Conservation (phyloP, 2,113 vertebrate genomes). For the Mormoops blainvillei region DNA sequence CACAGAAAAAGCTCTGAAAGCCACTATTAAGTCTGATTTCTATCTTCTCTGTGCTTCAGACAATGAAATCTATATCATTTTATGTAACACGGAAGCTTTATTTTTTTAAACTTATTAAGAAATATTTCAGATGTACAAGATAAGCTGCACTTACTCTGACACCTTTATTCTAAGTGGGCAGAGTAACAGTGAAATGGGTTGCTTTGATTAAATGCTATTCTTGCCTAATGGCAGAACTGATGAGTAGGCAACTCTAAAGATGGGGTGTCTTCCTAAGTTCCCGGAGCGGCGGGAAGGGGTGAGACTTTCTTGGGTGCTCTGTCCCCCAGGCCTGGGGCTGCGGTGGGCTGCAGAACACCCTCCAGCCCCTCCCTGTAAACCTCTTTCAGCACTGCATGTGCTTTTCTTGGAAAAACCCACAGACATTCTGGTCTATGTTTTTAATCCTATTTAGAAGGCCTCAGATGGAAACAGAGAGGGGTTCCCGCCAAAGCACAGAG, state of each 20-base stretch:
- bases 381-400: background rate
- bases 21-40: background rate
- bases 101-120: background rate
- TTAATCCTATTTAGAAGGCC: background rate
- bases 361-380: background rate
- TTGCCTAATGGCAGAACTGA: background rate
- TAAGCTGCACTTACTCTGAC: background rate
- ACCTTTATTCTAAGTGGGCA: background rate
- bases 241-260: background rate
- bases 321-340: too few relatives aligned
- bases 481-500: background rate
- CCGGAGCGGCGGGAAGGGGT: background rate
- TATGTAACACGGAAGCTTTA: background rate
- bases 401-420: background rate
- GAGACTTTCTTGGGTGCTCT: background rate
- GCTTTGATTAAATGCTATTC: background rate
- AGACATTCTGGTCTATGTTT: background rate
- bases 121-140: background rate
- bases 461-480: background rate
- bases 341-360: fast-evolving
- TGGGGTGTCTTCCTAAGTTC: background rate
- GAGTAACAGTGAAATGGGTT: background rate
- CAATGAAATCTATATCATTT: background rate
- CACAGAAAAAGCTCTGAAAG: background rate
- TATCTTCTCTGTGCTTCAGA: background rate